phyloP scores from a whole-genome alignment of 2,113 vertebrate genomes.

The Erythrolamprus reginae region DNA sequence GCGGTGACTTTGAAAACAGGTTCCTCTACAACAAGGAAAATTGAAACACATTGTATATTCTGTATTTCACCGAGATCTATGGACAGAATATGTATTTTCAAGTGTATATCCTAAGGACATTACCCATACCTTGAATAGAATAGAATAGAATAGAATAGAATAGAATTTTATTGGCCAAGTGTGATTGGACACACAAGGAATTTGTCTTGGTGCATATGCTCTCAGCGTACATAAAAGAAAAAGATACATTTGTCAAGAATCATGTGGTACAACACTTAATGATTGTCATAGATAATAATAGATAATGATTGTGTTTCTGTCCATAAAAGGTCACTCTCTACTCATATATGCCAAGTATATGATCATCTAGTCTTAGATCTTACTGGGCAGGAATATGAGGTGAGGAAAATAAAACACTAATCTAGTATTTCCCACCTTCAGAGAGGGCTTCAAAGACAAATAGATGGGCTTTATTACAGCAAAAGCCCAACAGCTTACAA shows the following conservation, averaged over 20 bases:
- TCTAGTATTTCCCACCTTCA: neutral
- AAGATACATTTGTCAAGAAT: no score
- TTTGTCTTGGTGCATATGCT: no score
- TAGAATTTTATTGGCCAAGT: no score
- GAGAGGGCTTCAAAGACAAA: neutral
- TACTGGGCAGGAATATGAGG: neutral
- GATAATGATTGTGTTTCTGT: neutral
- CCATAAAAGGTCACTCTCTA: neutral
- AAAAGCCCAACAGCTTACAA: neutral
- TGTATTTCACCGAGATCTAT: neutral
- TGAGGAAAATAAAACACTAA: neutral
- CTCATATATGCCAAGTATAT: neutral
- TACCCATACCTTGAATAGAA: no score
- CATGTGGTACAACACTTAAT: no score
- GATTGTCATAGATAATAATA: no score
- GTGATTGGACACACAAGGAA: no score
- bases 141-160: no score
- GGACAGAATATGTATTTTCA: neutral
- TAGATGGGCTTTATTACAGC: neutral
- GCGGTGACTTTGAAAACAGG: constrained; percentile 59
- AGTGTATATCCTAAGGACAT: neutral
- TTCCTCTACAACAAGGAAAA: constrained; percentile 29
- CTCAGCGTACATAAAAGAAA: no score
- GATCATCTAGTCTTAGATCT: neutral
- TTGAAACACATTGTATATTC: neutral